Evolutionary conservation across 2,888 invertebrate species (phyloP).

Genomic region (Urechis unicinctus): DNA sequence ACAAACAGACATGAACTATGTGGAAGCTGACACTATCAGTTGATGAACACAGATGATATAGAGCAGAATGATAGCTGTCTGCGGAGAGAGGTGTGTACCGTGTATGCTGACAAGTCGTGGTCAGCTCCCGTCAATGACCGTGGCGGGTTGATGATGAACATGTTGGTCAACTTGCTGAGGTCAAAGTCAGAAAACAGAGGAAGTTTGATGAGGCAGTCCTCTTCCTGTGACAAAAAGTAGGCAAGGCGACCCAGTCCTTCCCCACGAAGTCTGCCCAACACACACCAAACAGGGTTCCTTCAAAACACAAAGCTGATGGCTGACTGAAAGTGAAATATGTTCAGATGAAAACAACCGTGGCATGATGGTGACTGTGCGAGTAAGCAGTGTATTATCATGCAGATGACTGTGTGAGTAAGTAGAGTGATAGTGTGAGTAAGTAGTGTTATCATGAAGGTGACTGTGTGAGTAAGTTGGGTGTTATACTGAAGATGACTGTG

Average conservation of each 20-base stretch:
- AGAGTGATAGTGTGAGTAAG: too few species aligned
- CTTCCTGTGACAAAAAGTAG: conserved; percentile 40
- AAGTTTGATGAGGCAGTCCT: conserved; percentile 27
- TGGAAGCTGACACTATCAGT: too few species aligned
- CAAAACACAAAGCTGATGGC: background rate
- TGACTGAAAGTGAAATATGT: background rate
- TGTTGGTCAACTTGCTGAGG: conserved; percentile 27
- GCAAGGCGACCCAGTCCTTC: conserved; percentile 35
- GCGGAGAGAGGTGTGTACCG: background rate
- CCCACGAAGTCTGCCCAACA: conserved; percentile 28
- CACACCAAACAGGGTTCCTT: too few species aligned
- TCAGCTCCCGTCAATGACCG: conserved; percentile 2
- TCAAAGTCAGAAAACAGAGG: conserved; percentile 36
- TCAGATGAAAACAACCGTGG: background rate
- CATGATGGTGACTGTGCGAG: too few species aligned
- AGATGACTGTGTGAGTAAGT: too few species aligned
- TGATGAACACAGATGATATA: too few species aligned
- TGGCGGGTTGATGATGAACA: conserved; percentile 28
- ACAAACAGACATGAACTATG: background rate
- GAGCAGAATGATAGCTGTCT: too few species aligned
- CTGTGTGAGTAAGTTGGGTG: too few species aligned
- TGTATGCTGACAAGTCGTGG: background rate
- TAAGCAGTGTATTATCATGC: too few species aligned
- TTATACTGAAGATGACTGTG: too few species aligned
- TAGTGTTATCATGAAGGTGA: too few species aligned